A percentile compares a stretch with the other conserved stretches of the same genome.
phyloP scores from a whole-genome alignment of 1,140 invertebrate species.

The Pseudomyrmex flavicornis region DNA sequence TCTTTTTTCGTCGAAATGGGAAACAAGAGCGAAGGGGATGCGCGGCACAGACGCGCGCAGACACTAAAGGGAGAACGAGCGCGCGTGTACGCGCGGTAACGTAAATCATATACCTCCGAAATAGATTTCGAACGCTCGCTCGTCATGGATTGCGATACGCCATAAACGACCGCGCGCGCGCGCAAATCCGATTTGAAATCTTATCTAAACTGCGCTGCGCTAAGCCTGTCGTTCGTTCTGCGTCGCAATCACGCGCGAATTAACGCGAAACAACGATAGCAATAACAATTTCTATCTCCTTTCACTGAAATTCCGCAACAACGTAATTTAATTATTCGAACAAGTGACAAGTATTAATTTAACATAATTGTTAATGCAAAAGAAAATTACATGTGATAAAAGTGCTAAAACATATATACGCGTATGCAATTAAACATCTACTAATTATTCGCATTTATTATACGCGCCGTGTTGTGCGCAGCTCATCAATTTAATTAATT shows the following conservation, averaged over 20 bases:
- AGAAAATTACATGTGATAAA: neutral
- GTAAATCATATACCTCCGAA: conserved; percentile 70
- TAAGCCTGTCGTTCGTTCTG: conserved; percentile 40
- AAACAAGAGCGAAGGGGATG: conserved; percentile 37
- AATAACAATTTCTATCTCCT: neutral
- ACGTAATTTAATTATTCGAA: neutral
- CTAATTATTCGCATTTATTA: neutral
- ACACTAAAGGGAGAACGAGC: conserved; percentile 21
- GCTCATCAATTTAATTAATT: conserved; percentile 31
- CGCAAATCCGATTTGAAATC: conserved; percentile 57
- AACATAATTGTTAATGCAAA: no score
- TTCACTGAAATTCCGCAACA: neutral
- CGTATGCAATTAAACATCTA: neutral
- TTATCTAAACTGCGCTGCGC: conserved; percentile 46
- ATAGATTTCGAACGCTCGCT: conserved; percentile 62
- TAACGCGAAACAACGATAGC: neutral
- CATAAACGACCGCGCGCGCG: conserved; percentile 48
- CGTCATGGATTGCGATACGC: conserved; percentile 27
- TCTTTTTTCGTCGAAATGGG: conserved; percentile 55
- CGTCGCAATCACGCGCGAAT: conserved; percentile 41
- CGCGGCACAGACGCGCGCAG: conserved; percentile 2
- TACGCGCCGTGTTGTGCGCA: no score
- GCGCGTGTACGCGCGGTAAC: conserved; percentile 55
- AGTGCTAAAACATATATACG: neutral
- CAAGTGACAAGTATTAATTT: no score